Conservation (phyloP, 1,140 invertebrate genomes). For the Tetragnatha versicolor region DNA sequence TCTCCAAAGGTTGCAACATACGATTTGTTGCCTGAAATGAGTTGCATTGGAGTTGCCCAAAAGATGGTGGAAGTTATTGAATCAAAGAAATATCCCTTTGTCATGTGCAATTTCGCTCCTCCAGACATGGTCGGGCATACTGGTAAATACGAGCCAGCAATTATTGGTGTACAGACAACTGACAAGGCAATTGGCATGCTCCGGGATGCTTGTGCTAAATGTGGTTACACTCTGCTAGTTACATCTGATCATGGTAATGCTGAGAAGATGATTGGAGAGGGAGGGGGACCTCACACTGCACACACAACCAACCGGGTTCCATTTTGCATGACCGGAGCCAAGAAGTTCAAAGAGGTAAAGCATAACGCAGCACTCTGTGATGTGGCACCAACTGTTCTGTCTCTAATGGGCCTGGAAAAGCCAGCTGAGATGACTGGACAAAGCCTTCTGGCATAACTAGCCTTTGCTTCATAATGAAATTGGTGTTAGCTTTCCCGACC, state of each 20-base stretch:
- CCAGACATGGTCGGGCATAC: constrained; percentile 69
- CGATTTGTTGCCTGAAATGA: constrained; percentile 67
- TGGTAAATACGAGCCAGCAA: constrained; percentile 66
- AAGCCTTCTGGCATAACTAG: constrained; percentile 26
- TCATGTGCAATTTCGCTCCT: constrained; percentile 69
- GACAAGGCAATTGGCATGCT: constrained; percentile 62
- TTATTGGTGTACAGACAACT: constrained; percentile 65
- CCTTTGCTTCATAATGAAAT: too few species aligned
- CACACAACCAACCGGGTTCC: constrained; percentile 65
- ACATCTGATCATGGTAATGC: constrained; percentile 68
- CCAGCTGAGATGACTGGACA: constrained; percentile 66
- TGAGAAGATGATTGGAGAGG: constrained; percentile 65
- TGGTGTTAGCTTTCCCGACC: too few species aligned
- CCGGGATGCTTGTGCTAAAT: constrained; percentile 64
- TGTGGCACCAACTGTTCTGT: constrained; percentile 66
- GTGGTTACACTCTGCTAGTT: constrained; percentile 64
- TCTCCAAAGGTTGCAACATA: constrained; percentile 68
- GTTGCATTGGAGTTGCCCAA: constrained; percentile 63
- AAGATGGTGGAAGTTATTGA: constrained; percentile 65
- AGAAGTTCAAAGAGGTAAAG: constrained; percentile 57
- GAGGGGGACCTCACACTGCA: constrained; percentile 66
- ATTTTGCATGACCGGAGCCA: constrained; percentile 58
- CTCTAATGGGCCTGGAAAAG: constrained; percentile 63
- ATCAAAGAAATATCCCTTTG: constrained; percentile 64
- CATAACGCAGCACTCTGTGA: constrained; percentile 65